Evolutionary conservation across 2,113 vertebrate species (phyloP).

Genomic region (Struthidea cinerea): DNA sequence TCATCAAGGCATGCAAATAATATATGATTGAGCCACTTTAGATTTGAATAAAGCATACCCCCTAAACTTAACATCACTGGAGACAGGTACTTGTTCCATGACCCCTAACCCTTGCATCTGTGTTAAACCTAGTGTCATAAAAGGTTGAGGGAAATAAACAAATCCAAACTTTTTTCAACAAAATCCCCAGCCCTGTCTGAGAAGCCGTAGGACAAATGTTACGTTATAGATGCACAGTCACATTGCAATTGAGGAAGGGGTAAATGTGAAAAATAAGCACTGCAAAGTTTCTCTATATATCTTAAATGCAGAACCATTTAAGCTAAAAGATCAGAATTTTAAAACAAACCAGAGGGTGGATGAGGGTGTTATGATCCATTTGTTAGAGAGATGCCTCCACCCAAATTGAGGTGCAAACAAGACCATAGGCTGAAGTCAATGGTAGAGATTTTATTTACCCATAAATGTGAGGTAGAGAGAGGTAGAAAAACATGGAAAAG

Average conservation of each 20-base stretch:
- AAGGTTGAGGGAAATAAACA: neutral
- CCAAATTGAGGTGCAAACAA: neutral
- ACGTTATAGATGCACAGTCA: neutral
- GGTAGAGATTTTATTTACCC: neutral
- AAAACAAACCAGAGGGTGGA: neutral
- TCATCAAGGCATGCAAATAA: neutral
- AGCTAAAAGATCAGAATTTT: neutral
- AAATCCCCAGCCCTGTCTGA: fast-evolving
- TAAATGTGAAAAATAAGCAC: neutral
- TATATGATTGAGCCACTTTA: neutral
- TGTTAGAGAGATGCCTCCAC: neutral
- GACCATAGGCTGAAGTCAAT: neutral
- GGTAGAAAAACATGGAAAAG: neutral
- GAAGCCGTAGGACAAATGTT: neutral
- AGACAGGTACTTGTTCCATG: neutral
- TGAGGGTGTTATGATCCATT: neutral
- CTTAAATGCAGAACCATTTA: neutral
- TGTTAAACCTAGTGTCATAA: neutral
- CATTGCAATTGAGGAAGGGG: neutral
- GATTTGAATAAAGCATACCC: neutral
- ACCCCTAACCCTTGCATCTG: neutral
- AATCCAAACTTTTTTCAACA: neutral
- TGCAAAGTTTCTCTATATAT: neutral
- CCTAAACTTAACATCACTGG: neutral
- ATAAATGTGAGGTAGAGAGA: neutral